phyloP scores from a whole-genome alignment of 2,888 invertebrate species.

The Ophonus ardosiacus region DNA sequence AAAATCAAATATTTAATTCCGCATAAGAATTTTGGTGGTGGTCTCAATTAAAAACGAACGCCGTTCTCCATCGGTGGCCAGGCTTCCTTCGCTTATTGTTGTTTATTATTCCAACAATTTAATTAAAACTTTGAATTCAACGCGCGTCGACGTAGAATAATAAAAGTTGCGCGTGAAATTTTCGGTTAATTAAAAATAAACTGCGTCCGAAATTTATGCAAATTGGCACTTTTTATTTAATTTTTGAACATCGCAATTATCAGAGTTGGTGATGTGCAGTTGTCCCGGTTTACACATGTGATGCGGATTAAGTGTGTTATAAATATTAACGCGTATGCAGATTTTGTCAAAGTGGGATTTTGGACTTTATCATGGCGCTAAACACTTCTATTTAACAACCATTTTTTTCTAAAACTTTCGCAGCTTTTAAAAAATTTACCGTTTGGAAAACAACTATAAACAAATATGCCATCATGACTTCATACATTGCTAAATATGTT shows the following conservation, averaged over 20 bases:
- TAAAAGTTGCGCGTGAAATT: slow-evolving; percentile 61
- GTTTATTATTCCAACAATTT: slow-evolving; percentile 61
- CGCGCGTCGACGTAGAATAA: slow-evolving; percentile 57
- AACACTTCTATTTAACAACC: background rate
- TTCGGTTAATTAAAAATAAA: slow-evolving; percentile 63
- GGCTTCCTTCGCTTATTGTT: slow-evolving; percentile 43
- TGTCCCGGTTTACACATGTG: slow-evolving; percentile 68
- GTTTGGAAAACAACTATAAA: too few relatives aligned
- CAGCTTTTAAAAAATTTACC: background rate
- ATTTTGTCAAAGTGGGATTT: slow-evolving; percentile 62
- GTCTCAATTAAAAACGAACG: background rate
- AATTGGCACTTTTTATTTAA: slow-evolving; percentile 62
- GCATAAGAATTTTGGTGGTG: background rate
- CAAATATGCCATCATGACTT: too few relatives aligned
- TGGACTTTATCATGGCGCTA: background rate
- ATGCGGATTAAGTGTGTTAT: slow-evolving; percentile 71
- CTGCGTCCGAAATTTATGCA: slow-evolving; percentile 60
- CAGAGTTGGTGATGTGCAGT: slow-evolving; percentile 44
- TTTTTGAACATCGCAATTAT: slow-evolving; percentile 63
- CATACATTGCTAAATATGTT: too few relatives aligned
- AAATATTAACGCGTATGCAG: slow-evolving; percentile 71
- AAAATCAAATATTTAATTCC: background rate
- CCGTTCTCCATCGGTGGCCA: background rate
- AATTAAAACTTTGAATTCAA: slow-evolving; percentile 58
- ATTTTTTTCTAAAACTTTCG: background rate